Base-by-base conservation (phyloP, 1,140 invertebrate species). In the Drosophila ohnishii region DNA sequence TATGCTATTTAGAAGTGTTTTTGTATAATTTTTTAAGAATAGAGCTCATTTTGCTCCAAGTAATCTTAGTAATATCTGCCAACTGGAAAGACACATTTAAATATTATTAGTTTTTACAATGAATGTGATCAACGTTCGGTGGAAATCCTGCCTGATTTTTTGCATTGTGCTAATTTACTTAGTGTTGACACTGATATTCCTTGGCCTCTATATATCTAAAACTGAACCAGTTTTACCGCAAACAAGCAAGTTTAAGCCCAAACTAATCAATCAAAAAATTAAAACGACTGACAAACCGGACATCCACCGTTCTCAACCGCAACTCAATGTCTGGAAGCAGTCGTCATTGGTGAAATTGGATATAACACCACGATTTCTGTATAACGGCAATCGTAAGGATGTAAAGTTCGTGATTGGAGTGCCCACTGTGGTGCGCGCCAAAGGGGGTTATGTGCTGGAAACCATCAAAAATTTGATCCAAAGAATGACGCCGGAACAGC, bases 161-260 rank as follows among this genome's bases (percentile, higher is more conserved):
- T 6, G 9, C 37, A 1, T 56, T 19, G 32, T 32, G 9, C 9
- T 57, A 1, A 13, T 19, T 6, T 70, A 70, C 42, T 2, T 70
- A 5, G 16, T 45, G 14, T 1, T 42, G 30, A 10, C 25, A 8
- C 2, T 70, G 16, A 3, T 56, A 9, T 16, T 30, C 11, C 28
- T 57, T 28, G 34, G 14, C 9, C 10, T 39, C 35, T 28, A 70
- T 34, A 3, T 32, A 19, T 22, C 19, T 6, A 2, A 39, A 3
- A 42, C 25, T 14, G 40, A 67, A 30, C 63, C 40, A 10, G 19
- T 70, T 14, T 22, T 28, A 5, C 63, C 62, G 10, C 7, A 13
- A 30, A 98, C 96, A 7, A 99, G 92, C 1, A 1, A 99, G 92
- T 2, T 2, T 0, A 91, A 37, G 11, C 8, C 16, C 1, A 14